Evolutionary conservation across 2,113 vertebrate genomes (phyloP).

Genomic region (Odobenus rosmarus): DNA sequence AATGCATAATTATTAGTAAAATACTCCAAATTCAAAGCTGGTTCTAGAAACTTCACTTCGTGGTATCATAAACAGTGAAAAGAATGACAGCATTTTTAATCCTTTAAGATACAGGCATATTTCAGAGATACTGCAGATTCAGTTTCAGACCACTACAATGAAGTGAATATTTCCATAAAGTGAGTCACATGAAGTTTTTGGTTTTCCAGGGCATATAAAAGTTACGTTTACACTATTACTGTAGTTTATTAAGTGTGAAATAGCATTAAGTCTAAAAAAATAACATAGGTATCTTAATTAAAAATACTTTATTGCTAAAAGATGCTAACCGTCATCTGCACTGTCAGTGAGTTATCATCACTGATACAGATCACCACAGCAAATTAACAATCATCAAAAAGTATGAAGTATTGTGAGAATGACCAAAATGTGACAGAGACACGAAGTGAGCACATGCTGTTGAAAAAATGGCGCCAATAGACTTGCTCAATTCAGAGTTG

Average conservation of each 20-base stretch:
- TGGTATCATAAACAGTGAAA: background rate
- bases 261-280: background rate
- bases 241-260: background rate
- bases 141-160: background rate
- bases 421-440: background rate
- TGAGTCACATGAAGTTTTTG: background rate
- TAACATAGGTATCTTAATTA: background rate
- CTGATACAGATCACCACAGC: background rate
- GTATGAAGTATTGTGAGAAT: background rate
- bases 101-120: background rate
- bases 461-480: background rate
- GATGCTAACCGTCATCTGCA: background rate
- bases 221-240: background rate
- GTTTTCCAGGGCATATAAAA: background rate
- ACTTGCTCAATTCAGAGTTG: background rate
- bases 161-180: background rate
- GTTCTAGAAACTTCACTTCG: background rate
- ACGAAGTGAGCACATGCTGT: background rate
- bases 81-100: background rate
- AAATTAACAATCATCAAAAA: background rate
- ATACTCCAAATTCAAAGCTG: background rate
- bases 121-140: background rate
- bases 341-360: background rate
- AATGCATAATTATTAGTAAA: conserved; percentile 9
- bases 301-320: background rate